Base-by-base conservation (phyloP, 2,888 invertebrate genomes). In the Criorhina ranunculi region DNA sequence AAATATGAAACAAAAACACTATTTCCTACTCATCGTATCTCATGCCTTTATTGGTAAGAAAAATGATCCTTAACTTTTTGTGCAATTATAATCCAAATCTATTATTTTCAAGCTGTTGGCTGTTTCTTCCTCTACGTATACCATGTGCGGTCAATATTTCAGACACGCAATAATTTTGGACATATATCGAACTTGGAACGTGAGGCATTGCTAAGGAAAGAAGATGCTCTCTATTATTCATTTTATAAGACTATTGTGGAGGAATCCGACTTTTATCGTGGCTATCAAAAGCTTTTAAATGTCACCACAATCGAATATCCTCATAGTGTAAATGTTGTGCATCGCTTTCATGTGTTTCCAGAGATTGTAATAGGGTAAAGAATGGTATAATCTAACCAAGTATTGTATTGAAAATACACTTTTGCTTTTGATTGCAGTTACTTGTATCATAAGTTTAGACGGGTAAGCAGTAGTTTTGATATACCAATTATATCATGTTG, bases 191-290 rank as follows among this genome's bases (percentile, higher is more conserved):
- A 95, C 51, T 79, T 91, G 89, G 97, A 98, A 89, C 92, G 97
- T 53, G 98, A 98, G 92, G 95, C 98, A 93, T 94, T 96, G 5
- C 94, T 98, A 69, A 93, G 96, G 0, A 96, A 97, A 1, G 98
- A 98, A 92, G 96, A 97, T 95, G 97, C 97, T 0, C 94, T 98
- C 88, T 98, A 98, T 90, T 98, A 96, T 90, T 96, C 96, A 0
- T 98, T 96, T 90, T 98, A 95, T 91, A 98, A 98, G 90, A 95
- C 95, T 0, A 92, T 98, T 55, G 94, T 95, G 0, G 94, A 95
- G 83, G 93, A 96, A 81, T 92, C 93, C 15, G 91, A 94, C 88
- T 92, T 96, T 90, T 87, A 91, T 88, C 90, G 93, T 0, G 96
- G 96, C 0, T 92, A 96, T 57, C 90, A 93, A 0, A 93, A 93